Conservation (phyloP, 2,797 vertebrate genomes). For the Enteromius anoplus region DNA sequence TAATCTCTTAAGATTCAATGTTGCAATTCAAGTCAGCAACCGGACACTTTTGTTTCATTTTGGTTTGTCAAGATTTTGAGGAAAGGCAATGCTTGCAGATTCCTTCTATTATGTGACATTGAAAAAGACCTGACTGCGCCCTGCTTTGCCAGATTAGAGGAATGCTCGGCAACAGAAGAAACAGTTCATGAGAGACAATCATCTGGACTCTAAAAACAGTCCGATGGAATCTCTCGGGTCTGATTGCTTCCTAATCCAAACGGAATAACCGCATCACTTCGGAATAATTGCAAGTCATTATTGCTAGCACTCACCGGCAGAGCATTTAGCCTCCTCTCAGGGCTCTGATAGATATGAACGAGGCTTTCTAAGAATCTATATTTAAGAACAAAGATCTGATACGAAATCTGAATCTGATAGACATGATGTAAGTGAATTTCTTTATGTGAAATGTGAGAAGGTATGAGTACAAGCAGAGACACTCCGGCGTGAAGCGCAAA, state of each 20-base stretch:
- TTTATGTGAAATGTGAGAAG: not conserved
- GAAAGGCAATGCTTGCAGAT: constrained; percentile 21
- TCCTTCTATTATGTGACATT: constrained; percentile 47
- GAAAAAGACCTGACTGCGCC: constrained; percentile 21
- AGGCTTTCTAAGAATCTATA: constrained; percentile 30
- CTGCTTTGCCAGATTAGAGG: constrained; percentile 28
- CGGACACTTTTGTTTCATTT: constrained; percentile 27
- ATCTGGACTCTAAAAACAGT: constrained; percentile 37
- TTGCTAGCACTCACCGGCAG: not conserved
- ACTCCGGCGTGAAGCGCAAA: constrained; percentile 41
- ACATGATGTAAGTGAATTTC: not conserved
- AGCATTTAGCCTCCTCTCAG: not conserved
- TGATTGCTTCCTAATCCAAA: constrained; percentile 46
- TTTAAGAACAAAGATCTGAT: not conserved
- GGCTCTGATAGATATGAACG: not conserved
- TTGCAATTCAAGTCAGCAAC: constrained; percentile 59
- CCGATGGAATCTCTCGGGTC: constrained; percentile 19
- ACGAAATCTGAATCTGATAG: not conserved
- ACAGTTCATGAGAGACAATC: constrained; percentile 9
- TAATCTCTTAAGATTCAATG: constrained; percentile 48
- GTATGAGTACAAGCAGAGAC: constrained; percentile 37
- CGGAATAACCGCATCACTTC: constrained; percentile 4
- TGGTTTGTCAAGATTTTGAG: not conserved
- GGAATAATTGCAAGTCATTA: constrained; percentile 21
- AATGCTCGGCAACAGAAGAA: constrained; percentile 11